These are phyloP conservation scores for Drosophila lutescens DNA, from an alignment of 2,888 invertebrate species.

Conservation along the genomic window DNA sequence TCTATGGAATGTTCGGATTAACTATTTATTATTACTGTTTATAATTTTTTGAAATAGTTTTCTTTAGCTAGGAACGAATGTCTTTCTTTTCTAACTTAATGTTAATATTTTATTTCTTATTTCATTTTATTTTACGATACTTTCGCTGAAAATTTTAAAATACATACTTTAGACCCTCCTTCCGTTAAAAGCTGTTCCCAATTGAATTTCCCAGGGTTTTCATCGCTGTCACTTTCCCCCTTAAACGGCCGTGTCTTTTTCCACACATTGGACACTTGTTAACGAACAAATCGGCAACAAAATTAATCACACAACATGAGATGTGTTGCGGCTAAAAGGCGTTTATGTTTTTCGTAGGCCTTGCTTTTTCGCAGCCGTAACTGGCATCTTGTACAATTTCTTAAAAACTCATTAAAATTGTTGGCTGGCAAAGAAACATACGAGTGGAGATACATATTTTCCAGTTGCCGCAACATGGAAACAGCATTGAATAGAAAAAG, in stretches of 20 bases:
- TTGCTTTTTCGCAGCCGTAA: slow-evolving; percentile 52
- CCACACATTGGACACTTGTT: slow-evolving; percentile 45
- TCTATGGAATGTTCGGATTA: too few relatives aligned
- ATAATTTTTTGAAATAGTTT: too few relatives aligned
- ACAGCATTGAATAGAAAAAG: slow-evolving; percentile 49
- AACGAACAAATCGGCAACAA: slow-evolving; percentile 53
- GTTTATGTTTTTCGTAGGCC: slow-evolving; percentile 37
- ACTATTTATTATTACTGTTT: too few relatives aligned
- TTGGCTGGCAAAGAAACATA: slow-evolving; percentile 34
- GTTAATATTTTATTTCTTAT: too few relatives aligned
- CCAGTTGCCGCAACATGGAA: slow-evolving; percentile 45
- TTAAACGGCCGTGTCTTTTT: slow-evolving; percentile 37
- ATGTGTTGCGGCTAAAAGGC: slow-evolving; percentile 52
- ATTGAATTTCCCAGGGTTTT: slow-evolving; percentile 34
- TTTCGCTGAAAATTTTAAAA: too few relatives aligned
- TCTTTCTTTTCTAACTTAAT: too few relatives aligned
- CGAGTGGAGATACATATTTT: slow-evolving; percentile 17
- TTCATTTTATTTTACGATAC: too few relatives aligned
- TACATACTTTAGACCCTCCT: background rate
- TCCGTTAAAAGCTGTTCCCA: background rate
- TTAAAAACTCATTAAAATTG: slow-evolving; percentile 75
- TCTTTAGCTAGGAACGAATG: too few relatives aligned
- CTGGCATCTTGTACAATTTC: slow-evolving; percentile 66
- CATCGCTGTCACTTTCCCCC: slow-evolving; percentile 24
- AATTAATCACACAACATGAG: slow-evolving; percentile 52